Evolutionary conservation across 2,797 vertebrate species (phyloP).

Genomic region (Melanotaenia parkinsoni): DNA sequence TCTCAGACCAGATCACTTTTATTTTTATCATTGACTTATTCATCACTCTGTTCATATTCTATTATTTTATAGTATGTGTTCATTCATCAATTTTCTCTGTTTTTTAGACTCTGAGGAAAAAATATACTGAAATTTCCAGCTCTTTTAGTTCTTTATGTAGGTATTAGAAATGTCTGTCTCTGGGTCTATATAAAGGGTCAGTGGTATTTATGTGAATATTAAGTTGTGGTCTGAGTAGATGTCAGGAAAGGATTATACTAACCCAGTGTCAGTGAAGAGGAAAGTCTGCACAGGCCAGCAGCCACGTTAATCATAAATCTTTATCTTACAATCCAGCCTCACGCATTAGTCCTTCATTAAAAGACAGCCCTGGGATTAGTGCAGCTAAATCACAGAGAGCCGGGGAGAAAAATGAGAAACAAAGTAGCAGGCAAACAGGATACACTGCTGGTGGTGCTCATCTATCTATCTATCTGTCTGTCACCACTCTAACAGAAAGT

Average conservation of each 20-base stretch:
- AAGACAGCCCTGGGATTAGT: slow-evolving; percentile 78
- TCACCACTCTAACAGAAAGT: background rate
- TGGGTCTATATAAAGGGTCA: slow-evolving; percentile 8
- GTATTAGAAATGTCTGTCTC: background rate
- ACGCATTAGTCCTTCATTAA: slow-evolving; percentile 75
- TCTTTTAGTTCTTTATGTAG: background rate
- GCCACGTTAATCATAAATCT: slow-evolving; percentile 84
- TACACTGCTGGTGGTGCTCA: slow-evolving; percentile 3
- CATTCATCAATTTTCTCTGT: background rate
- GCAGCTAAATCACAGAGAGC: slow-evolving; percentile 66
- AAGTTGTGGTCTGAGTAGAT: slow-evolving; percentile 52
- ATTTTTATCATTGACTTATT: slow-evolving; percentile 14
- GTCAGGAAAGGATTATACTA: slow-evolving; percentile 69
- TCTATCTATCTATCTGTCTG: background rate
- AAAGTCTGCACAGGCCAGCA: slow-evolving; percentile 68
- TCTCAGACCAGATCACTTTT: slow-evolving; percentile 32
- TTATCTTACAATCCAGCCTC: slow-evolving; percentile 80
- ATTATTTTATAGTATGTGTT: background rate
- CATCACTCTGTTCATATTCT: slow-evolving; percentile 6
- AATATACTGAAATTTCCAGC: background rate
- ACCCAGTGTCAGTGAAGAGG: slow-evolving; percentile 60
- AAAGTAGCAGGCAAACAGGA: slow-evolving; percentile 39
- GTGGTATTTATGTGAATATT: slow-evolving; percentile 31
- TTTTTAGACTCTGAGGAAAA: background rate
- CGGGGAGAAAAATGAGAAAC: slow-evolving; percentile 55